Base-by-base conservation (phyloP, 2,888 invertebrate species). In the Tridacna gigas region DNA sequence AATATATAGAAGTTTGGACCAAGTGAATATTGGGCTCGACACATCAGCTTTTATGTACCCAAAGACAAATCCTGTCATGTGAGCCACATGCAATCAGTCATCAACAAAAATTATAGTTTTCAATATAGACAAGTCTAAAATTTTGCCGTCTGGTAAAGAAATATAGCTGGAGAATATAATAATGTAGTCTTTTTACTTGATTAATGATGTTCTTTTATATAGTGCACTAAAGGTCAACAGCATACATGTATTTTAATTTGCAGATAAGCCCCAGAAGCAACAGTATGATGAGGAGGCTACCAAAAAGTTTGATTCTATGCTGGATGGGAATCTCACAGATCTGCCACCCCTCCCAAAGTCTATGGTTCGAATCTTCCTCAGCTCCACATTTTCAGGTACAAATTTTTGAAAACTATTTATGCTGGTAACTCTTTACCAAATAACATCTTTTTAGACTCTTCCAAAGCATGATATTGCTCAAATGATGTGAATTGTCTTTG, bases 331-430 rank as follows among this genome's bases (percentile, higher is more conserved):
- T 28, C 76, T 93, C 5, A 79, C 86, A 0, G 88, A 93, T 63
- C 80, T 94, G 45, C 94, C 93, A 37, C 88, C 90, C 13, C 83
- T 91, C 18, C 92, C 93, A 0, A 89, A 91, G 51, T 91, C 93
- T n/a, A 90, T 91, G 80, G 92, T 94, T 65, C 81, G 93, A 48
- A 91, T 94, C 47, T 94, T 94, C 77, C 88, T 94, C 37, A 93
- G 93, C 67, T 94, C 94, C 20, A 94, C 94, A 65, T 94, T 94
- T 80, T 91, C 93, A 80, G 94, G 94, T 93, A 84, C 20, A 20
- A 56, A 56, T 3, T 56, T 56, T 37, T 37, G n/a, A 56, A 20
- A 56, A 56, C 2, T 5, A 56, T 9, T 5, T 56, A 5, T 51
- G 51, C 51, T 51, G 13, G 12, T 13, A 5, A 56, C 2, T n/a